Percentiles rank a stretch among this genome's conserved stretches.
Conservation (phyloP, 2,113 vertebrate genomes). For the Chaenogobius annularis region DNA sequence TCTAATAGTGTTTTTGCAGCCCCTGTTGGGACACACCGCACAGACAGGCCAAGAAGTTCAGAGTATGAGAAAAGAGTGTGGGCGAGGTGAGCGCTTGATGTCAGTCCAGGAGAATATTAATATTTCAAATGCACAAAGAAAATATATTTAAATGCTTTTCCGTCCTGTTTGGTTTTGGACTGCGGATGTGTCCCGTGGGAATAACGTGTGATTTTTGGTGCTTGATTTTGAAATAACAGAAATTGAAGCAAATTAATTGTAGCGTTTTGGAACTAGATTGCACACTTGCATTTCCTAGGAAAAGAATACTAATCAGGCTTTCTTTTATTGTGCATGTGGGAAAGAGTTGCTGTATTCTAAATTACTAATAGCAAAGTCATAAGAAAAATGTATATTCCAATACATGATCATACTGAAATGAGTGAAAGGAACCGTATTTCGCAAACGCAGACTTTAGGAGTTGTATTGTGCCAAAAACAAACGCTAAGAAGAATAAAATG, state of each 20-base stretch:
- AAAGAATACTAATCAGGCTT: neutral
- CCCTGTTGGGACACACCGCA: conserved; percentile 49
- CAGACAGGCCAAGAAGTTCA: conserved; percentile 54
- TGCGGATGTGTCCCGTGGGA: conserved; percentile 5
- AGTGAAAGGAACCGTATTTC: too few relatives aligned
- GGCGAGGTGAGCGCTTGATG: conserved; percentile 40
- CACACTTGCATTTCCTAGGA: neutral
- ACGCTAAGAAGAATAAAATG: too few relatives aligned
- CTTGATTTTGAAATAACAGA: neutral
- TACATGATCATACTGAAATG: too few relatives aligned
- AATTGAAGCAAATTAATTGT: neutral
- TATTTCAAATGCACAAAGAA: conserved; percentile 22
- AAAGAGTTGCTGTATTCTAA: too few relatives aligned
- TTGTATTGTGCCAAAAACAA: too few relatives aligned
- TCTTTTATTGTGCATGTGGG: neutral
- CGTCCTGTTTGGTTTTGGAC: conserved; percentile 7
- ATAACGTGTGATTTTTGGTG: neutral
- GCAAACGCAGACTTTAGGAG: too few relatives aligned
- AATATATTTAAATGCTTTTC: conserved; percentile 21
- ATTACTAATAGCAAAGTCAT: too few relatives aligned
- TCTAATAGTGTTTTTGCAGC: conserved; percentile 63
- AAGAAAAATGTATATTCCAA: too few relatives aligned
- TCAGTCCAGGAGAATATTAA: conserved; percentile 28
- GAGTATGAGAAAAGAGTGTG: conserved; percentile 53
- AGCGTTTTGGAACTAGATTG: neutral